Percentiles rank a stretch among this genome's conserved stretches.
Conservation (phyloP, 1,140 invertebrate species). For the Hycleus phaleratus region DNA sequence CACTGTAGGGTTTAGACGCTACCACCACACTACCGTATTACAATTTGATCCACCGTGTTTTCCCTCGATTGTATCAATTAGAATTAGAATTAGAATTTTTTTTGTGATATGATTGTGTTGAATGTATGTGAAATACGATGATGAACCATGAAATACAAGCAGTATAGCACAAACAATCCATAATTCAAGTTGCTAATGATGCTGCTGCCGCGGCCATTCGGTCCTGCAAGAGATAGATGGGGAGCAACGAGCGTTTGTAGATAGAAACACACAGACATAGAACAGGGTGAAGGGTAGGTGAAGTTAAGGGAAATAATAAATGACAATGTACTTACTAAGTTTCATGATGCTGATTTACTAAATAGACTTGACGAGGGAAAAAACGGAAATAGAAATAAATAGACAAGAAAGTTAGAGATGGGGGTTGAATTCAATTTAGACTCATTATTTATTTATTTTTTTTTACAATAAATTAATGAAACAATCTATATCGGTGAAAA, state of each 20-base stretch:
- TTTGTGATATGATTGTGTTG: no score
- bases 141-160: conserved; percentile 24
- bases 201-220: conserved; percentile 32
- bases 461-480: conserved; percentile 5
- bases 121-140: neutral
- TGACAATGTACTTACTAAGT: conserved; percentile 25
- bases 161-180: conserved; percentile 32
- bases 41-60: no score
- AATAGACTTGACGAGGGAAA: conserved; percentile 30
- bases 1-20: neutral
- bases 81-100: no score
- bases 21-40: no score
- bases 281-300: conserved; percentile 7
- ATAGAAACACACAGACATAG: no score
- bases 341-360: conserved; percentile 23
- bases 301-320: conserved; percentile 28
- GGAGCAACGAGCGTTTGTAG: neutral
- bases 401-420: no score
- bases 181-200: conserved; percentile 39
- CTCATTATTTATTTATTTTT: neutral
- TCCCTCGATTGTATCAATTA: no score
- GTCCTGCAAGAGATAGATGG: conserved; percentile 33
- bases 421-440: no score
- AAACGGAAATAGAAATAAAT: no score
- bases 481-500: conserved; percentile 3